phyloP scores from a whole-genome alignment of 1,140 invertebrate genomes.

The Nilaparvata lugens region DNA sequence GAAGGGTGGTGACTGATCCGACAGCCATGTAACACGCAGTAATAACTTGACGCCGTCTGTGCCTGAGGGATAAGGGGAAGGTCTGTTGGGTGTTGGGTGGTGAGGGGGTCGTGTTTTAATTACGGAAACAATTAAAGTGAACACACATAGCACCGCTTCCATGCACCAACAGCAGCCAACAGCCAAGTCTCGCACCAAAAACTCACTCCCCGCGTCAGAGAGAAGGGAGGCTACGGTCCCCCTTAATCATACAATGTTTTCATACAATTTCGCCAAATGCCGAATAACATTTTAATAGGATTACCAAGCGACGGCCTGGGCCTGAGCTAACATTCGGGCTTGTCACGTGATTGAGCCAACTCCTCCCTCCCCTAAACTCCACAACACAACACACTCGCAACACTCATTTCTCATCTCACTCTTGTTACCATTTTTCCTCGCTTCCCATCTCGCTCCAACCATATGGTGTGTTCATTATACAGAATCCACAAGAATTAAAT shows the following conservation, averaged over 20 bases:
- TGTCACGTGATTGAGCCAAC: neutral
- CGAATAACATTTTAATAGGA: slow-evolving; percentile 5
- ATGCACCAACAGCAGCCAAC: neutral
- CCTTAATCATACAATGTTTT: slow-evolving; percentile 1
- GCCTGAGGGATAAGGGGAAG: neutral
- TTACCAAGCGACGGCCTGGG: neutral
- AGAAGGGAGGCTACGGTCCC: no score
- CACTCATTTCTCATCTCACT: no score
- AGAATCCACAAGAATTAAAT: no score
- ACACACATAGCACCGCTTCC: neutral
- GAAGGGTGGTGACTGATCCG: neutral
- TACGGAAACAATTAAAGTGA: slow-evolving; percentile 3
- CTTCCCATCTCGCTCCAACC: no score
- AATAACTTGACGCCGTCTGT: neutral
- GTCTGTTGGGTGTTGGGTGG: neutral
- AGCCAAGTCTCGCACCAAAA: neutral
- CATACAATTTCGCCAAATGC: slow-evolving; percentile 4
- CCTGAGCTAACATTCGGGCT: neutral
- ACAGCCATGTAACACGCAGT: neutral
- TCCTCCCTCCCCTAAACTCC: no score
- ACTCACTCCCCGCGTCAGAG: neutral
- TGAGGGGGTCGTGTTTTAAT: neutral
- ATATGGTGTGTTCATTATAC: no score
- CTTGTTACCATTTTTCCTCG: no score
- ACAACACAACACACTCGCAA: no score